These are phyloP conservation scores for Mantis religiosa DNA, from an alignment of 2,888 invertebrate genomes.

Conservation along the genomic window DNA sequence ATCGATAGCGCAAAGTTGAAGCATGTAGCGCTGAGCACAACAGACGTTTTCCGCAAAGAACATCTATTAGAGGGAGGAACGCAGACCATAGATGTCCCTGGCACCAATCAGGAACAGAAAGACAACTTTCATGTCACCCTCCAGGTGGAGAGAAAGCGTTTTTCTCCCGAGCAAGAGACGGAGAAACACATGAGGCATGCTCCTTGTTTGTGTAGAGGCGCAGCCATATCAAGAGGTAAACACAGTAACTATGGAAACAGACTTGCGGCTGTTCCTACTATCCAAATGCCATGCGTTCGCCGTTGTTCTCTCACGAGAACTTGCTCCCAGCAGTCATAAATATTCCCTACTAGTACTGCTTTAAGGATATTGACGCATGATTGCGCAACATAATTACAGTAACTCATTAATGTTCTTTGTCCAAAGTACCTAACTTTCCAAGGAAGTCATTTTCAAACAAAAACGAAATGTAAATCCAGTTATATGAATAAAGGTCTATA, in stretches of 20 bases:
- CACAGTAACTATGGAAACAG: constrained; percentile 11
- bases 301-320: no score
- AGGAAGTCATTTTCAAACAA: no score
- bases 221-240: constrained; percentile 8
- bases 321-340: background rate
- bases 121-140: background rate
- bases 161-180: background rate
- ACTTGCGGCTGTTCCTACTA: background rate
- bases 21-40: no score
- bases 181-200: background rate
- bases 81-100: no score
- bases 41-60: background rate
- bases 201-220: constrained; percentile 6
- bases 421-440: no score
- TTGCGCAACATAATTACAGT: no score
- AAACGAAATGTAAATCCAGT: no score
- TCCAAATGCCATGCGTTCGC: background rate
- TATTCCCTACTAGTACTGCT: no score
- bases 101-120: background rate
- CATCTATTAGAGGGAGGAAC: background rate
- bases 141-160: background rate
- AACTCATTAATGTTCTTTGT: no score
- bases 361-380: no score
- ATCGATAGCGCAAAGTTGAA: no score
- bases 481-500: no score